These are phyloP conservation scores for Callyntrura sp. DNA, from an alignment of 2,888 invertebrate genomes.

Conservation along the genomic window DNA sequence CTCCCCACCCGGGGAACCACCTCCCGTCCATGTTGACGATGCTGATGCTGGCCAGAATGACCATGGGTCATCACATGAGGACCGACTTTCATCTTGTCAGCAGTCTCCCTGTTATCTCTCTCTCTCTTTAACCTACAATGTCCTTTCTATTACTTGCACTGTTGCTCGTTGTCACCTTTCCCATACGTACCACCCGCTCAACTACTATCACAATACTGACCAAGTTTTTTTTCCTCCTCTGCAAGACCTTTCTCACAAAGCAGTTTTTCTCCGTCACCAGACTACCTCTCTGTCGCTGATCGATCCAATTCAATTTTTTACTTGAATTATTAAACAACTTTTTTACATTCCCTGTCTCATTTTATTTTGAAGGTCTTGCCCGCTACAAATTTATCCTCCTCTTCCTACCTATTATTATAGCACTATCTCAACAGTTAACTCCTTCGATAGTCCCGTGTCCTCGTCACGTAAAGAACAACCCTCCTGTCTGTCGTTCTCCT, in stretches of 20 bases:
- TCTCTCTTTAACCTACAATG: background rate
- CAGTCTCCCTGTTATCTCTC: too few relatives aligned
- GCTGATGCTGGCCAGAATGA: slow-evolving; percentile 43
- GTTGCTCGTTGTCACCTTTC: background rate
- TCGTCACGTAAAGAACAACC: background rate
- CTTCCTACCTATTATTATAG: background rate
- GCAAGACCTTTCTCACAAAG: background rate
- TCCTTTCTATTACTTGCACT: too few relatives aligned
- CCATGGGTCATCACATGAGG: slow-evolving; percentile 74
- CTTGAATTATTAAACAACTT: slow-evolving; percentile 12
- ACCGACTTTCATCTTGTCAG: slow-evolving; percentile 69
- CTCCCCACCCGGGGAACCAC: slow-evolving; percentile 67
- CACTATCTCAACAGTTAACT: slow-evolving; percentile 45
- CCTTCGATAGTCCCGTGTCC: background rate
- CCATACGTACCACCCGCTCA: background rate
- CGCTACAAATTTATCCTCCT: background rate
- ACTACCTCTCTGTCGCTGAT: background rate
- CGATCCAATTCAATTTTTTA: background rate
- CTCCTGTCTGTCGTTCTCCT: slow-evolving; percentile 1
- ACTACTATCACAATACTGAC: background rate
- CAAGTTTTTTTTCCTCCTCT: background rate
- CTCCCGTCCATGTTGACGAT: slow-evolving; percentile 40
- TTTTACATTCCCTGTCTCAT: too few relatives aligned
- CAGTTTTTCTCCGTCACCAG: slow-evolving; percentile 17
- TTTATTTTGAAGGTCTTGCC: background rate